phyloP scores from a whole-genome alignment of 2,888 invertebrate species.

The Microdon myrmicae region DNA sequence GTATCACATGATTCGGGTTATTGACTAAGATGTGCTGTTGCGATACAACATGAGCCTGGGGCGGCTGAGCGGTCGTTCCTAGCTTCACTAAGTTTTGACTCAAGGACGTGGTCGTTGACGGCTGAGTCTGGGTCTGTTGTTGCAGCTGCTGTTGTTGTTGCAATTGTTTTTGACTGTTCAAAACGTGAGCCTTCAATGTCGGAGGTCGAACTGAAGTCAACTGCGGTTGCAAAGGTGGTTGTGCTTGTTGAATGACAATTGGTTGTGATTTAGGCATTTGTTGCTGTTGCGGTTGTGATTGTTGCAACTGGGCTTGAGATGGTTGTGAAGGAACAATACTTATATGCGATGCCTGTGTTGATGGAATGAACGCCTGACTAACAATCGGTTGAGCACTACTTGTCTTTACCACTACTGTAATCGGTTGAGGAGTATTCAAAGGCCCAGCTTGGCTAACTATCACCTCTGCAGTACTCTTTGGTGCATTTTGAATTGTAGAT shows the following conservation, averaged over 20 bases:
- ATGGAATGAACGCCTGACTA: conserved; percentile 39
- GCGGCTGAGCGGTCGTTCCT: conserved; percentile 37
- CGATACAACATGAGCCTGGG: conserved; percentile 27
- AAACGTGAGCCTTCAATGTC: conserved; percentile 73
- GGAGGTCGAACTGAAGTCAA: conserved; percentile 67
- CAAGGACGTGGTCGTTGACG: conserved; percentile 11
- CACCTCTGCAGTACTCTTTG: conserved; percentile 14
- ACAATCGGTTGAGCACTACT: conserved; percentile 53
- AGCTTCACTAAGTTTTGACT: conserved; percentile 36
- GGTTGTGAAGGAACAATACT: conserved; percentile 34
- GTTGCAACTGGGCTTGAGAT: no score
- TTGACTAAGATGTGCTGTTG: conserved; percentile 58
- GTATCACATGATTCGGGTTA: conserved; percentile 59
- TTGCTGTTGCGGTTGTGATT: conserved; percentile 63
- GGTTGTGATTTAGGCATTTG: conserved; percentile 57
- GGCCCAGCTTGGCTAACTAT: background rate
- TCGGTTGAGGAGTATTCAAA: conserved; percentile 49
- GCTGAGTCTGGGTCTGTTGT: conserved; percentile 33
- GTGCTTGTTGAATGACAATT: conserved; percentile 59
- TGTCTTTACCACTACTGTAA: conserved; percentile 63
- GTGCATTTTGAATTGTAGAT: conserved; percentile 6
- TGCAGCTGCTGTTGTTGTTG: conserved; percentile 55
- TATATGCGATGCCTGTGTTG: conserved; percentile 28
- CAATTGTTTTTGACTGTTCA: conserved; percentile 68
- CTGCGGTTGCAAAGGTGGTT: conserved; percentile 63